Evolutionary conservation across 2,797 vertebrate species (phyloP), one percentile per base, ranked within the genome.

Genomic region (Acomys russatus): DNA sequence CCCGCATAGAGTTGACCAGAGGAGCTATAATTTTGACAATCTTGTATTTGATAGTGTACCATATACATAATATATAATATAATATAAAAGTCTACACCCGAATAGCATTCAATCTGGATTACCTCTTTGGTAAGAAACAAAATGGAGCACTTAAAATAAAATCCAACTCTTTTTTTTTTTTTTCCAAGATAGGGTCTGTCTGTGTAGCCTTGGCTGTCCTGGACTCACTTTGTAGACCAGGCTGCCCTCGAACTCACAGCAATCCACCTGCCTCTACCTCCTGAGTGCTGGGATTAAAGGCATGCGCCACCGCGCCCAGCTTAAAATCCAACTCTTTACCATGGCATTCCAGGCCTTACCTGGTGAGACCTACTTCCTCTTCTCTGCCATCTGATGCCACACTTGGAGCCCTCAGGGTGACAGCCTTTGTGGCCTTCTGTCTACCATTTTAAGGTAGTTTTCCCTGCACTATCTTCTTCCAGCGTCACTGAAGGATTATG

Each of bases 71-170:
- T 44, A 44, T 44, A 44, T 44, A 44, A 44, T 44, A 78, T 70
- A 12, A 14, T 66, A 76, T 64, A 61, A 92, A 38, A 20, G 64
- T 92, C 23, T 83, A 25, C 88, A 51, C 61, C 22, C 73, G 51
- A 63, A 74, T 70, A 54, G 51, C 2, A 1, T 90, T 63, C 63
- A 20, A 10, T 92, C 68, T 89, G 82, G 68, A 80, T 61, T 33
- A 66, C 86, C 82, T 56, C 68, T 89, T 84, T 80, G 22, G 18
- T 85, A 70, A 68, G 78, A 80, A 66, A 92, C 15, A 78, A 88
- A 94, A 66, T 35, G 76, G 91, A 76, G 30, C 6, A 6, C 49
- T 82, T 92, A 23, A 33, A 25, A 73, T 83, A 59, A 96, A 93
- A 90, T 59, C 14, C 49, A 38, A 49, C 14, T 23, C 44, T 64